Evolutionary conservation across 2,113 vertebrate species (phyloP).

Genomic region (Laterallus jamaicensis): DNA sequence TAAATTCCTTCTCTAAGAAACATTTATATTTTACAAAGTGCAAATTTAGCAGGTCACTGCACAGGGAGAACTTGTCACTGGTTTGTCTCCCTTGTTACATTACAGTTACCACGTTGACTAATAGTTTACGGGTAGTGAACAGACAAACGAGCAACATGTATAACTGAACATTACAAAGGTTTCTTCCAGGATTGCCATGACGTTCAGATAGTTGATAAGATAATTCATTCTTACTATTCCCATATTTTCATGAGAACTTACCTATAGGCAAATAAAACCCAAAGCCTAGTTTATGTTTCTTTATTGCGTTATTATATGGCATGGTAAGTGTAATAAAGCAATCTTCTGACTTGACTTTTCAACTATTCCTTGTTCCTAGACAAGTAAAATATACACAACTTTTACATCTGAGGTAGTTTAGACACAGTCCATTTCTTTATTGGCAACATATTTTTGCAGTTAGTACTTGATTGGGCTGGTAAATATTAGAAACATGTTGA

Average conservation of each 20-base stretch:
- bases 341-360: background rate
- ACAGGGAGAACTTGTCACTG: background rate
- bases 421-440: background rate
- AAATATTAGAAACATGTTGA: slow-evolving; percentile 10
- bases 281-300: background rate
- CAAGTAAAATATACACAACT: background rate
- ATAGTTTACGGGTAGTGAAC: background rate
- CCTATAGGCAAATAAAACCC: background rate
- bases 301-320: background rate
- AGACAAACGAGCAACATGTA: background rate
- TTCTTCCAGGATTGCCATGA: background rate
- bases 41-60: slow-evolving; percentile 60
- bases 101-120: background rate
- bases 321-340: background rate
- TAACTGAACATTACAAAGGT: slow-evolving; percentile 17
- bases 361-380: background rate
- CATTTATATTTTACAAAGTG: slow-evolving; percentile 61
- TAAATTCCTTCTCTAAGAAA: slow-evolving; percentile 60
- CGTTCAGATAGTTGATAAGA: slow-evolving; percentile 2
- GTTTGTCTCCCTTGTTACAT: background rate
- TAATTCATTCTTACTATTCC: background rate
- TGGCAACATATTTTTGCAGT: background rate
- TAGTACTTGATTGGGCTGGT: background rate
- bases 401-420: background rate
- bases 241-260: background rate